Conservation (phyloP, 2,797 vertebrate genomes). For the Phataginus tetradactyla region DNA sequence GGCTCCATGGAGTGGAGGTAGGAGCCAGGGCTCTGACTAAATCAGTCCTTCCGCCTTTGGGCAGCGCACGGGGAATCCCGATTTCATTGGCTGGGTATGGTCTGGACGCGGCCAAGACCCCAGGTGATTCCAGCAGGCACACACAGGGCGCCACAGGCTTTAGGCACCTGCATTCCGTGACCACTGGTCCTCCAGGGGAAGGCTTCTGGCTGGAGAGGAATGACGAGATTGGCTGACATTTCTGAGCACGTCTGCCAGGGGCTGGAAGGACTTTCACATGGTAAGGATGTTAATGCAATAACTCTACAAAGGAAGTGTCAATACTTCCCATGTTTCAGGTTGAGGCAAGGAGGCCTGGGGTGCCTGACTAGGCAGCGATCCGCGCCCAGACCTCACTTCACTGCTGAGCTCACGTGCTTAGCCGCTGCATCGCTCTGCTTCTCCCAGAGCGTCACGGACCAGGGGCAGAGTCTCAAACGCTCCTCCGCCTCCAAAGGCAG, state of each 20-base stretch:
- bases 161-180: fast-evolving
- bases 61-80: fast-evolving
- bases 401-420: fast-evolving
- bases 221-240: fast-evolving
- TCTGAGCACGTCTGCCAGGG: not conserved
- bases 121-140: not conserved
- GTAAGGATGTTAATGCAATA: fast-evolving
- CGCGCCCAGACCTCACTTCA: fast-evolving
- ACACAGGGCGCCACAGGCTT: fast-evolving
- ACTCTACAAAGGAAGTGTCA: not conserved
- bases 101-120: not conserved
- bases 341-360: fast-evolving
- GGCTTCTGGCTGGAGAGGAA: fast-evolving
- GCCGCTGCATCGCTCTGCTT: fast-evolving
- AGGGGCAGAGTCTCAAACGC: fast-evolving
- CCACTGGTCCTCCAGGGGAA: fast-evolving
- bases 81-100: not conserved
- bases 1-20: fast-evolving
- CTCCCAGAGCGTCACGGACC: not conserved
- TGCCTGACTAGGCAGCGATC: too few species aligned
- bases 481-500: not conserved
- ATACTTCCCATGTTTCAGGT: not conserved
- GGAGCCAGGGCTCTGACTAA: fast-evolving
- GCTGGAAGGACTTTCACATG: fast-evolving
- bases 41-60: not conserved